These are phyloP conservation scores for Mionectes olivaceus DNA, from an alignment of 2,797 vertebrate species.

Conservation along the genomic window DNA sequence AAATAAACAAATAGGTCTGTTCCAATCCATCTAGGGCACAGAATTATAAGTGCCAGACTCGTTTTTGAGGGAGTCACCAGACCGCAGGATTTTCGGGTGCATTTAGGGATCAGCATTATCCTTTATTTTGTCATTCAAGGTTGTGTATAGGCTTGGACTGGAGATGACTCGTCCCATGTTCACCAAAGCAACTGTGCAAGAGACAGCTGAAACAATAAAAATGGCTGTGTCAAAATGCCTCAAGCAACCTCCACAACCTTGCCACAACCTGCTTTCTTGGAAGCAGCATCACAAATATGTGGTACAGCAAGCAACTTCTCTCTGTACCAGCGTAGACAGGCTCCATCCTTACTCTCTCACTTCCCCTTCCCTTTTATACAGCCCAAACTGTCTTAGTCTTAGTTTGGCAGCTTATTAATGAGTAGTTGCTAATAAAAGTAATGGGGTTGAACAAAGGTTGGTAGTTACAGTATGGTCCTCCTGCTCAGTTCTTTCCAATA, in stretches of 20 bases:
- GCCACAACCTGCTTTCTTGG: background rate
- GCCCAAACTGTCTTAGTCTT: background rate
- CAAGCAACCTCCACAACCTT: background rate
- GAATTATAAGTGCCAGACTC: background rate
- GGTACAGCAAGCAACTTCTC: background rate
- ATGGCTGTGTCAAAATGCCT: background rate
- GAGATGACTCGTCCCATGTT: rapidly evolving
- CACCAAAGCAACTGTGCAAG: background rate
- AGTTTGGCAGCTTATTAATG: background rate
- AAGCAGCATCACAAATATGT: background rate
- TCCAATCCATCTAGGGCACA: background rate
- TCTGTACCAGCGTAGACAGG: rapidly evolving
- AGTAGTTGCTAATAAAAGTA: background rate
- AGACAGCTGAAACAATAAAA: background rate
- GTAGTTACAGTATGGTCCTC: background rate
- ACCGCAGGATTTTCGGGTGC: background rate
- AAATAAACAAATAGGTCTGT: background rate
- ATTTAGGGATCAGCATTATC: rapidly evolving
- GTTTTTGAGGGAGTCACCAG: background rate
- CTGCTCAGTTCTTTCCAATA: background rate
- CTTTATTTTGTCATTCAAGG: background rate
- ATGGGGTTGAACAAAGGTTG: background rate
- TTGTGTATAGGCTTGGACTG: background rate
- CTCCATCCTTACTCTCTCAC: background rate
- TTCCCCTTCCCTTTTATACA: background rate